Conservation (phyloP, 2,888 invertebrate genomes). For the Odontocolon sp. region DNA sequence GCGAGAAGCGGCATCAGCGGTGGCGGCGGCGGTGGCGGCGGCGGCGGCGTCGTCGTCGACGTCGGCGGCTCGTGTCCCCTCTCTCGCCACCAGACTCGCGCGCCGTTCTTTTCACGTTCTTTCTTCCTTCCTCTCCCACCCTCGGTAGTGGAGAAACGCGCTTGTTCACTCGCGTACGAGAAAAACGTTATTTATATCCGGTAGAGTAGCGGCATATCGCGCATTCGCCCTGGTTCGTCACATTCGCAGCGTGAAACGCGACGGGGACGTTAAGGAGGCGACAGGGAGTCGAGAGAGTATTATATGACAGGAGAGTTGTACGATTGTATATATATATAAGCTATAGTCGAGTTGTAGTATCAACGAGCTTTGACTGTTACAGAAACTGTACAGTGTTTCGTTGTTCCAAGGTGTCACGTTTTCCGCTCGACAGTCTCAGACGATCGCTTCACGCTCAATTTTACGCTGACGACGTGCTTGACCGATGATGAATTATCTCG, state of each 20-base stretch:
- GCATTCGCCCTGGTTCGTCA: slow-evolving; percentile 59
- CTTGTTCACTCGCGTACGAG: slow-evolving; percentile 42
- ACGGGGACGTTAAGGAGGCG: slow-evolving; percentile 52
- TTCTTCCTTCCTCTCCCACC: slow-evolving; percentile 49
- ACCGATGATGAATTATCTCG: too few species aligned
- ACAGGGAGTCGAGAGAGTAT: slow-evolving; percentile 45
- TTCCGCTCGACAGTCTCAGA: too few species aligned
- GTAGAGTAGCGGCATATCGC: slow-evolving; percentile 59
- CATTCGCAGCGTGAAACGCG: slow-evolving; percentile 58
- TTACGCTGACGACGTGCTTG: too few species aligned
- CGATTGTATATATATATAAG: slow-evolving; percentile 1
- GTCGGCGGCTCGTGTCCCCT: slow-evolving; percentile 50
- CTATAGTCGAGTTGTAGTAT: neutral
- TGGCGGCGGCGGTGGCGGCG: slow-evolving; percentile 43
- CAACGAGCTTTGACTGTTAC: too few species aligned
- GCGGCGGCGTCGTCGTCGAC: slow-evolving; percentile 25
- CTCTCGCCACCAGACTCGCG: slow-evolving; percentile 63
- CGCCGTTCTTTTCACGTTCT: slow-evolving; percentile 59
- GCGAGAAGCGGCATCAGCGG: slow-evolving; percentile 49
- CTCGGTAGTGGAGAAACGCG: slow-evolving; percentile 43
- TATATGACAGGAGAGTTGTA: slow-evolving; percentile 45
- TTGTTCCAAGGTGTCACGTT: too few species aligned
- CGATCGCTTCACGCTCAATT: too few species aligned
- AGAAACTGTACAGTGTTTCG: too few species aligned
- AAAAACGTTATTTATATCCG: slow-evolving; percentile 47